These are phyloP conservation scores for Sesamia nonagrioides DNA, from an alignment of 1,140 invertebrate genomes.

Conservation along the genomic window DNA sequence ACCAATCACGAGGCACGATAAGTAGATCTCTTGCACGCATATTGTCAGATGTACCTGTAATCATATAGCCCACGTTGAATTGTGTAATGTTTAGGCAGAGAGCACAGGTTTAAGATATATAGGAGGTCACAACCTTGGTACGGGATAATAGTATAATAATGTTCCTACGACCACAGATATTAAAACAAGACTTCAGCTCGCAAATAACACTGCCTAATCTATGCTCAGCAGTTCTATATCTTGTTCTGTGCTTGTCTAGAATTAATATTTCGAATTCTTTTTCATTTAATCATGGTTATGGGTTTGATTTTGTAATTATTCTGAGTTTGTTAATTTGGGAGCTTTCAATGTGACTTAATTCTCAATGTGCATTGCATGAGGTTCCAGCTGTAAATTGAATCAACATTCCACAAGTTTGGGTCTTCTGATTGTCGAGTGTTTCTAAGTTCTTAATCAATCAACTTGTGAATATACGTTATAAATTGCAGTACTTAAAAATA, in stretches of 20 bases:
- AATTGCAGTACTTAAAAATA: neutral
- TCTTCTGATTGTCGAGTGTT: constrained; percentile 9
- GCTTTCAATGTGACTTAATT: constrained; percentile 57
- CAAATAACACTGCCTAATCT: constrained; percentile 87
- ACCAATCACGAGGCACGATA: constrained; percentile 70
- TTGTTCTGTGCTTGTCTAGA: constrained; percentile 78
- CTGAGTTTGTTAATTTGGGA: constrained; percentile 49
- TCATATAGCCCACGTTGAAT: constrained; percentile 46
- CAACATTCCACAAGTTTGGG: constrained; percentile 59
- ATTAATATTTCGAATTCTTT: constrained; percentile 64
- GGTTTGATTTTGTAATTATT: constrained; percentile 55
- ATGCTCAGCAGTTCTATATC: constrained; percentile 77
- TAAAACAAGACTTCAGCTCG: constrained; percentile 74
- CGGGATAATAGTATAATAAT: constrained; percentile 64
- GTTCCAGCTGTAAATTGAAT: constrained; percentile 45
- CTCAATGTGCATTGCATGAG: constrained; percentile 58
- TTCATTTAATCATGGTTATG: constrained; percentile 54
- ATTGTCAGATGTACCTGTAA: constrained; percentile 17
- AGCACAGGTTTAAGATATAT: constrained; percentile 73
- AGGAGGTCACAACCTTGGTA: constrained; percentile 57
- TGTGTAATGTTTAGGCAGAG: constrained; percentile 68
- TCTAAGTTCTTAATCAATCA: neutral
- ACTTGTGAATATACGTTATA: neutral
- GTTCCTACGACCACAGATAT: constrained; percentile 67
- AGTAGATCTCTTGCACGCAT: constrained; percentile 74